Evolutionary conservation across 2,888 invertebrate species (phyloP).

Genomic region (Aleiodes alternator): DNA sequence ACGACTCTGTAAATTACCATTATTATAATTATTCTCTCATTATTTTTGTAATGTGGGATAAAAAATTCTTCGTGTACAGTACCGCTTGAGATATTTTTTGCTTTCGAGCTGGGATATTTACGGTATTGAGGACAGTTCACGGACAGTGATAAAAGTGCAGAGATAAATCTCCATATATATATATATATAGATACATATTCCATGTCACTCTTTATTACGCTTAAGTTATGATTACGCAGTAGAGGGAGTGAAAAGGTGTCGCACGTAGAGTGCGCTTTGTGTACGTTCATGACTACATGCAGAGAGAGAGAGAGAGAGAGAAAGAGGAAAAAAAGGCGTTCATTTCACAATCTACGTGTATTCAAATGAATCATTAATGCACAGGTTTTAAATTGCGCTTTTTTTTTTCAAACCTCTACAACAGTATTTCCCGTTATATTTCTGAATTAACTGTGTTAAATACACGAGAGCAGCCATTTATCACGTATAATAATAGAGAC

Average conservation of each 20-base stretch:
- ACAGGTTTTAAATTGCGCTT: constrained; percentile 3
- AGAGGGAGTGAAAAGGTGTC: constrained; percentile 22
- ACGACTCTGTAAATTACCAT: background rate
- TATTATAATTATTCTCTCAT: background rate
- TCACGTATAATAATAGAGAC: constrained; percentile 67
- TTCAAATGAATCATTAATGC: constrained; percentile 24
- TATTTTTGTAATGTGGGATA: background rate
- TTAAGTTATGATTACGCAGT: constrained; percentile 4
- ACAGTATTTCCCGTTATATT: background rate
- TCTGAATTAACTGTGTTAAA: constrained; percentile 65
- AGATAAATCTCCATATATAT: background rate
- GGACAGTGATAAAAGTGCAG: background rate
- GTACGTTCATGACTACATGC: background rate
- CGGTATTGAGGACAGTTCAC: background rate
- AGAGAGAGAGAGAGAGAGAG: too few relatives aligned
- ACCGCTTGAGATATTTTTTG: background rate
- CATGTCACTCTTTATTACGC: background rate
- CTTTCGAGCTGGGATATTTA: background rate
- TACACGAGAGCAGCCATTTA: constrained; percentile 62
- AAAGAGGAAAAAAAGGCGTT: background rate
- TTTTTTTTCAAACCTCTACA: background rate
- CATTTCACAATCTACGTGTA: constrained; percentile 24
- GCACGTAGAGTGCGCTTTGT: constrained; percentile 13
- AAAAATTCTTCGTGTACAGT: background rate
- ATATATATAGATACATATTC: background rate